Base-by-base conservation (phyloP, 2,113 vertebrate genomes). In the Fregetta grallaria region DNA sequence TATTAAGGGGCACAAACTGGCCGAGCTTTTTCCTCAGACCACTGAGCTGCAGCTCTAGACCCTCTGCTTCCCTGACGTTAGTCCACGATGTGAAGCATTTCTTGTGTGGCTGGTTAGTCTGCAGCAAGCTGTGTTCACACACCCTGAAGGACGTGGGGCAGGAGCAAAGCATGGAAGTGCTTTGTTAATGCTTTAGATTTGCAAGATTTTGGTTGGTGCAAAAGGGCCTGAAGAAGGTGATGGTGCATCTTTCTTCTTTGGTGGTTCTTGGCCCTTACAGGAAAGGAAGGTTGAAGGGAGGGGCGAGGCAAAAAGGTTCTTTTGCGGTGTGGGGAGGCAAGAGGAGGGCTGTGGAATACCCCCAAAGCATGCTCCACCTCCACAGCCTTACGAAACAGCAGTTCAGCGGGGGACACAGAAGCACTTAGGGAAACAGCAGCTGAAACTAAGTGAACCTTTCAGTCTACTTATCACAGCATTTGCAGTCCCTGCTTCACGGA, bases 341-440 rank as follows among this genome's bases (percentile, higher is more conserved):
- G 40, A 50, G 61, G 65, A 92, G 30, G 66, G 42, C 71, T 85
- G 67, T 40, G 76, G 70, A 86, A 88, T 86, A 83, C 96, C 91
- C 83, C 93, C 75, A 75, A 68, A 90, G 58, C 1, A 0, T 56
- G 84, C 84, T 92, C 85, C 85, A 70, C 65, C 94, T 92, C 87
- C 56, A 47, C 55, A 23, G 62, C 15, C 5, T 97, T 97, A 96
- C 76, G 95, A 97, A 97, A 97, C 92, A 79, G 55, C 52, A 87
- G 96, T 97, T 97, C 96, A 97, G 63, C 44, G 0, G 59, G 95
- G 97, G 96, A 96, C 96, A 94, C 66, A 40, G 67, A 82, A 94
- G 90, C 94, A 90, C 88, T 95, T 91, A 85, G 56, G 67, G 86
- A 96, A 95, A 91, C 80, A 81, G 92, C 91, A 88, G 95, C 74